Evolutionary conservation across 2,113 vertebrate species (phyloP).

Genomic region (Rhinogobius similis): DNA sequence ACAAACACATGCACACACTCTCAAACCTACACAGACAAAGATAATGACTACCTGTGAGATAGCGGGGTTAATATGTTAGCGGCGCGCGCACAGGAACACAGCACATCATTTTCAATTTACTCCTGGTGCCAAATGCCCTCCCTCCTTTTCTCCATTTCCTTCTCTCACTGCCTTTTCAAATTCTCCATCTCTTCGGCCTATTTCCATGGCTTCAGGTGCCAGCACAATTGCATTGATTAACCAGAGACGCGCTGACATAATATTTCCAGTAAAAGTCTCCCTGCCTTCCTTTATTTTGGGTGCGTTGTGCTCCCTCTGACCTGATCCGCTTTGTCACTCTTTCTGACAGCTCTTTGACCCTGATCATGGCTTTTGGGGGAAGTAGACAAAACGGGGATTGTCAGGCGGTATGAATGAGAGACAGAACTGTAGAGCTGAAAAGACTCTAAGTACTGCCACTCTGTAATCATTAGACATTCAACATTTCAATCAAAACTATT

Average conservation of each 20-base stretch:
- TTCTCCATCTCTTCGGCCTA: conserved; percentile 55
- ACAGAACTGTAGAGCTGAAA: conserved; percentile 25
- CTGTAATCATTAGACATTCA: background rate
- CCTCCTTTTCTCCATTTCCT: conserved; percentile 51
- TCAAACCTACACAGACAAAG: conserved; percentile 39
- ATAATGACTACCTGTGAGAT: conserved; percentile 73
- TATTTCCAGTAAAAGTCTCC: conserved; percentile 58
- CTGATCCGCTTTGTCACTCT: conserved; percentile 52
- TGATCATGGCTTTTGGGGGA: conserved; percentile 59
- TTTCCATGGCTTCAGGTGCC: conserved; percentile 70
- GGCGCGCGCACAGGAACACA: conserved; percentile 51
- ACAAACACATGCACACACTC: conserved; percentile 32
- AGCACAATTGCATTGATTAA: conserved; percentile 75
- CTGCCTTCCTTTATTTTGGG: conserved; percentile 33
- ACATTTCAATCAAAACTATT: background rate
- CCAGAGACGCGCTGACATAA: conserved; percentile 62
- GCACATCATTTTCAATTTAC: conserved; percentile 80
- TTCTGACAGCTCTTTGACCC: conserved; percentile 66
- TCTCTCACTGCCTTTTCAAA: conserved; percentile 55
- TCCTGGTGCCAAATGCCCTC: conserved; percentile 64
- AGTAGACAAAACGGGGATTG: conserved; percentile 10
- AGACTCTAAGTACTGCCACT: background rate
- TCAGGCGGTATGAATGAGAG: conserved; percentile 22
- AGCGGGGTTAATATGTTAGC: conserved; percentile 69
- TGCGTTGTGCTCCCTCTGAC: conserved; percentile 41